These are phyloP conservation scores for Sphaeramia orbicularis DNA, from an alignment of 2,797 vertebrate species.

Conservation along the genomic window DNA sequence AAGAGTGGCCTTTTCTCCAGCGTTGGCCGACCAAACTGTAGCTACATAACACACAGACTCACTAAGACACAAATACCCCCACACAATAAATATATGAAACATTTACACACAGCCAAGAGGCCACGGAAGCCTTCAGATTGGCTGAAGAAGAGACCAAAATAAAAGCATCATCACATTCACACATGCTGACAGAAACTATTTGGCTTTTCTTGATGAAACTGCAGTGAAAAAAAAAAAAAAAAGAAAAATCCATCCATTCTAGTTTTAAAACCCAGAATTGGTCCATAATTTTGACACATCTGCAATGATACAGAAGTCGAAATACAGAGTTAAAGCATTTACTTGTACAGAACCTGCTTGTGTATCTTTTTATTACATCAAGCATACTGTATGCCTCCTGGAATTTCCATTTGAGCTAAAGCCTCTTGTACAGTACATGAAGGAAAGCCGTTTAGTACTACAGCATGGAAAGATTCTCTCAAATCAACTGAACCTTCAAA, in stretches of 20 bases:
- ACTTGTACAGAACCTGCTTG: slow-evolving; percentile 16
- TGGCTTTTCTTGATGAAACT: background rate
- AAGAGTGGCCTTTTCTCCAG: slow-evolving; percentile 70
- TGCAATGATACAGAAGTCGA: background rate
- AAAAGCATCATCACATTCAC: slow-evolving; percentile 6
- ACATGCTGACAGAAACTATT: slow-evolving; percentile 2
- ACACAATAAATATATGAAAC: slow-evolving; percentile 10
- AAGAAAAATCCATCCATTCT: background rate
- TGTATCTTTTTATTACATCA: slow-evolving; percentile 26
- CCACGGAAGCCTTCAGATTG: slow-evolving; percentile 20
- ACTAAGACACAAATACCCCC: slow-evolving; percentile 13
- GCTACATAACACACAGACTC: slow-evolving; percentile 21
- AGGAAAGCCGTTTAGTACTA: slow-evolving; percentile 41
- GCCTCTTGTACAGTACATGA: slow-evolving; percentile 13
- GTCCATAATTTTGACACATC: slow-evolving; percentile 12
- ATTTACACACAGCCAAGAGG: slow-evolving; percentile 3
- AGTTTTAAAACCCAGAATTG: slow-evolving; percentile 2
- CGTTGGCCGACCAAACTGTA: slow-evolving; percentile 43
- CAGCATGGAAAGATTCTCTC: slow-evolving; percentile 51
- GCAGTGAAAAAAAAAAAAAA: slow-evolving; percentile 3
- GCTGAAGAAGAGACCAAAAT: slow-evolving; percentile 14
- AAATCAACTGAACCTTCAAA: slow-evolving; percentile 76
- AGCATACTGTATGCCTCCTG: slow-evolving; percentile 23
- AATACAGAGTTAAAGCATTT: slow-evolving; percentile 14
- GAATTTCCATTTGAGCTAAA: slow-evolving; percentile 28